Base-by-base conservation (phyloP, 2,888 invertebrate genomes). In the Epinotia demarniana region DNA sequence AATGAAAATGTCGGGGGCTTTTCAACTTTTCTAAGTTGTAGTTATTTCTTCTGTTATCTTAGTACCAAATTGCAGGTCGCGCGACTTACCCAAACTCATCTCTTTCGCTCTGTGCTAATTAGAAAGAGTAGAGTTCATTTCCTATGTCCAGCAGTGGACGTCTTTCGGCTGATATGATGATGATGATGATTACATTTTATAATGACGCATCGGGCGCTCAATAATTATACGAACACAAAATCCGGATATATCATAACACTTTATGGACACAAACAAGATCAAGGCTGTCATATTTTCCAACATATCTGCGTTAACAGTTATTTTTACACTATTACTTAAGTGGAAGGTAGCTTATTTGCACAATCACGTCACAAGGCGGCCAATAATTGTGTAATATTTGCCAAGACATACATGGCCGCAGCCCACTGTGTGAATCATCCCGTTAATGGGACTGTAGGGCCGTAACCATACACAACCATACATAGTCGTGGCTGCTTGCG, bases 341-440 rank as follows among this genome's bases (percentile, higher is more conserved):
- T 55, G 19, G 46, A 60, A 58, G 73, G 67, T 62, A 61, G 69
- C 58, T 69, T 74, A 74, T 74, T 74, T 74, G 49, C 60, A 18
- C 75, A 75, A 75, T 75, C 71, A 61, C 71, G 60, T 75, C 75
- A 74, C 63, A 71, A 71, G 62, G n/a, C 68, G 68, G 69, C 60
- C 70, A 70, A 69, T 74, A 64, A 60, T 75, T 75, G 55, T 66
- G 75, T 75, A 75, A 75, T 75, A 55, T 75, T 75, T 75, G 66
- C 27, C 53, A 12, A 68, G 58, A 69, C 69, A 60, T 60, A 69
- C 46, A 69, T 69, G 69, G 69, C 57, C 16, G n/a, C 58, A 46
- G 69, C 69, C 68, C 58, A 68, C 68, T 68, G 43, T 68, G 66
- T 69, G 69, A 69, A 69, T 69, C 69, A 69, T 69, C 46, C 49